Evolutionary conservation across 2,888 invertebrate genomes (phyloP).

Genomic region (Synergus umbraculus): DNA sequence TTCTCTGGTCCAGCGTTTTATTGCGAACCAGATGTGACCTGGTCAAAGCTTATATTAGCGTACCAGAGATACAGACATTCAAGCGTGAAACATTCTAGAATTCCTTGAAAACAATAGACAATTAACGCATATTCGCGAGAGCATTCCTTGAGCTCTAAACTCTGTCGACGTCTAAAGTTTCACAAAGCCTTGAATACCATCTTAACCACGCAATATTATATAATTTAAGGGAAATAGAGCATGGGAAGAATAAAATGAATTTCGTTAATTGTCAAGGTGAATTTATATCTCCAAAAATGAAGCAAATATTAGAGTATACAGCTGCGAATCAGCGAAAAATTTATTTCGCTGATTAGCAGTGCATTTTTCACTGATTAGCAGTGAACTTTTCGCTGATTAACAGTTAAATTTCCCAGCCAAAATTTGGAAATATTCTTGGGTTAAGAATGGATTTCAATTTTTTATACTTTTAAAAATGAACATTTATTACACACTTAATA

Average conservation of each 20-base stretch:
- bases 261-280: background rate
- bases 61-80: slow-evolving; percentile 3
- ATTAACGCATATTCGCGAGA: slow-evolving; percentile 69
- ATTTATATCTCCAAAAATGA: no score
- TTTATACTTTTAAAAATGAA: no score
- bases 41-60: background rate
- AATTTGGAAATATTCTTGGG: no score
- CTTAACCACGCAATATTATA: background rate
- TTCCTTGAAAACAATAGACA: slow-evolving; percentile 70
- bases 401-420: no score
- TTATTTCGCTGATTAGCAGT: no score
- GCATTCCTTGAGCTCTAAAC: slow-evolving; percentile 61
- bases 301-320: no score
- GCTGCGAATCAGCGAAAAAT: no score
- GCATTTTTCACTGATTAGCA: no score
- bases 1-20: slow-evolving; percentile 14
- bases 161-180: slow-evolving; percentile 47
- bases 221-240: background rate
- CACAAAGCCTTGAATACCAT: slow-evolving; percentile 37
- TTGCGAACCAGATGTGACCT: background rate
- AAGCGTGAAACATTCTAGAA: slow-evolving; percentile 51
- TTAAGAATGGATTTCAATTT: no score
- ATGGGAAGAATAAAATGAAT: background rate
- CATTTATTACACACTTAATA: no score
- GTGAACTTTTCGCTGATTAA: no score